A percentile compares a stretch with the other conserved stretches of the same genome.
phyloP scores from a whole-genome alignment of 2,888 invertebrate genomes.

The Hydraecia micacea region DNA sequence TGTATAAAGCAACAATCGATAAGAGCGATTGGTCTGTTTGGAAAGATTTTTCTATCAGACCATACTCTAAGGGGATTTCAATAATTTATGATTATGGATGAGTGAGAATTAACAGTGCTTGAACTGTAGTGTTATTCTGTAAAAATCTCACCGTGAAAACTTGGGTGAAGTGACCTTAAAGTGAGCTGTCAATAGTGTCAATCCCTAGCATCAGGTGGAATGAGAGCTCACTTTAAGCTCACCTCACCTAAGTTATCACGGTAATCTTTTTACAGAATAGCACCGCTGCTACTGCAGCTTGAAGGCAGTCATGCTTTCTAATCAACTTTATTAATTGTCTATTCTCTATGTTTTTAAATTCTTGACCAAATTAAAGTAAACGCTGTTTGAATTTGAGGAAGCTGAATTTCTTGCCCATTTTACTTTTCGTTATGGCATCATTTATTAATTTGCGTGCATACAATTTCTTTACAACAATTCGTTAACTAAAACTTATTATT shows the following conservation, averaged over 20 bases:
- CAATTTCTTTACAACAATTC: constrained; percentile 21
- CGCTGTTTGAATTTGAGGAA: constrained; percentile 9
- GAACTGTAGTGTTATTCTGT: too few species aligned
- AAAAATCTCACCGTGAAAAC: too few species aligned
- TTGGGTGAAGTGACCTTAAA: too few species aligned
- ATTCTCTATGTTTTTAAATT: background rate
- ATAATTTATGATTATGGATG: background rate
- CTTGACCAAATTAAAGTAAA: background rate
- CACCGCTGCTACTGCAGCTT: background rate
- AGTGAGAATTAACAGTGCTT: background rate
- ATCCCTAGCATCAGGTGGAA: too few species aligned
- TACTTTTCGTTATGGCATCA: constrained; percentile 23
- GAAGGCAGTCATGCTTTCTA: constrained; percentile 13
- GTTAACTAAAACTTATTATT: constrained; percentile 29
- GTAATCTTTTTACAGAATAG: too few species aligned
- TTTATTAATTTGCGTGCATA: constrained; percentile 37
- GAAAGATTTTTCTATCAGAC: background rate
- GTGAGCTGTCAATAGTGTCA: too few species aligned
- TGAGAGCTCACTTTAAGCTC: too few species aligned
- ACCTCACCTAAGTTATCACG: too few species aligned
- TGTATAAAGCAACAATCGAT: background rate
- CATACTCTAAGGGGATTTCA: background rate
- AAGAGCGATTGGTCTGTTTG: background rate
- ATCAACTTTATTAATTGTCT: background rate
- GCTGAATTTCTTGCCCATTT: constrained; percentile 18